Conservation (phyloP, 2,113 vertebrate species). For the Elaphurus davidianus region DNA sequence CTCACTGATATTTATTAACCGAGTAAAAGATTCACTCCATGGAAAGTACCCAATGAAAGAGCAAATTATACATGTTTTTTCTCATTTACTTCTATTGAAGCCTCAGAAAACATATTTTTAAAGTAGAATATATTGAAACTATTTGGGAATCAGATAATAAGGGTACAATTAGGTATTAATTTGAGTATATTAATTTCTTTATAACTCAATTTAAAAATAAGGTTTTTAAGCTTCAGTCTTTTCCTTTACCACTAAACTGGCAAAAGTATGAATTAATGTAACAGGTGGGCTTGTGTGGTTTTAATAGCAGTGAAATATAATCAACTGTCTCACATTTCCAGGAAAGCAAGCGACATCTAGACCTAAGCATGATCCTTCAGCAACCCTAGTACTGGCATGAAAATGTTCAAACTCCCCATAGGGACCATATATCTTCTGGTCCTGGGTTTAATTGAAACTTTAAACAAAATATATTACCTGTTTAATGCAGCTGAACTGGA, state of each 20-base stretch:
- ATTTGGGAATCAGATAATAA: conserved; percentile 21
- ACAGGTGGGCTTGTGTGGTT: conserved; percentile 84
- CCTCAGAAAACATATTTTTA: not conserved
- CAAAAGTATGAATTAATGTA: conserved; percentile 81
- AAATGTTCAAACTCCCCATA: conserved; percentile 77
- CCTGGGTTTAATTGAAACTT: conserved; percentile 84
- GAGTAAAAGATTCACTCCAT: not conserved
- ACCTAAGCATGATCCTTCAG: conserved; percentile 76
- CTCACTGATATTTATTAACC: not conserved
- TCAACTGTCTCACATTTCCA: conserved; percentile 83
- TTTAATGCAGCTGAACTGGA: conserved; percentile 80
- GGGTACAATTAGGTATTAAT: conserved; percentile 48
- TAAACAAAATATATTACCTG: conserved; percentile 86
- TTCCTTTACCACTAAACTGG: conserved; percentile 75
- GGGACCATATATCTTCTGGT: conserved; percentile 81
- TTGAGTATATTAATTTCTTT: conserved; percentile 55
- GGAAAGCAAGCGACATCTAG: conserved; percentile 80
- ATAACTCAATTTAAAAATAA: conserved; percentile 70
- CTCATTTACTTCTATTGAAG: conserved; percentile 11
- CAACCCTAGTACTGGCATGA: conserved; percentile 80
- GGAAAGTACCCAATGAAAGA: not conserved
- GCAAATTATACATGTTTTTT: not conserved
- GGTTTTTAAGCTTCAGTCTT: conserved; percentile 50
- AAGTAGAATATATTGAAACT: not conserved
- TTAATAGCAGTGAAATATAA: conserved; percentile 85